Percentiles rank a stretch among this genome's conserved stretches.
Conservation (phyloP, 2,113 vertebrate genomes). For the Oryzias javanicus region DNA sequence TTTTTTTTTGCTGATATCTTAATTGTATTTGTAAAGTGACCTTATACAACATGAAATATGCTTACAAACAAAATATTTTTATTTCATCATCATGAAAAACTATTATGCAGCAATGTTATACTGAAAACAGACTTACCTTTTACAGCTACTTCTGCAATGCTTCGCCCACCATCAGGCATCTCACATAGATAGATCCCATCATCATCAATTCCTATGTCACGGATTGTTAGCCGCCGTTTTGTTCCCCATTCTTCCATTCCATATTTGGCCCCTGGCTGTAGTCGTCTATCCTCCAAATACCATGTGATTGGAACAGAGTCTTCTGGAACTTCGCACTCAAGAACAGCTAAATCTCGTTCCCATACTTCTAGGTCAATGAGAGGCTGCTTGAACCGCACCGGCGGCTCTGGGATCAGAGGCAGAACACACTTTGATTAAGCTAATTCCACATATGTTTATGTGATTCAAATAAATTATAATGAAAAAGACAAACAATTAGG, state of each 20-base stretch:
- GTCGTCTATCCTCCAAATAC: constrained; percentile 92
- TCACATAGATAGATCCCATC: constrained; percentile 97
- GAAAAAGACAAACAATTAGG: not conserved
- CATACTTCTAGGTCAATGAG: constrained; percentile 89
- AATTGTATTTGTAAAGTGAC: no score
- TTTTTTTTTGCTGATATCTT: no score
- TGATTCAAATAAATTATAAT: not conserved
- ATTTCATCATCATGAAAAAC: no score
- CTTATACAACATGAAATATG: no score
- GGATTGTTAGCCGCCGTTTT: constrained; percentile 88
- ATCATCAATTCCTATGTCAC: constrained; percentile 87
- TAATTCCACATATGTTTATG: not conserved
- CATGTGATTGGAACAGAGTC: constrained; percentile 89
- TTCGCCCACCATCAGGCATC: constrained; percentile 92
- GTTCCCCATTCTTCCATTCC: constrained; percentile 91
- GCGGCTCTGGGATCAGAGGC: constrained; percentile 80
- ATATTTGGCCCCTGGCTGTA: constrained; percentile 93
- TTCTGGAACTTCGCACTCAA: constrained; percentile 95
- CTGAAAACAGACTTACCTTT: constrained; percentile 79
- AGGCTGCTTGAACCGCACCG: constrained; percentile 86
- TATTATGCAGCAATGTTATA: no score
- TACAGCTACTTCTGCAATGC: constrained; percentile 91
- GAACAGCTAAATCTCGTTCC: constrained; percentile 86
- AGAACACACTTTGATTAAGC: constrained; percentile 14
- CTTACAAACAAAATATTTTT: no score